Evolutionary conservation across 1,140 invertebrate species (phyloP).

Genomic region (Caenorhabditis briggsae): DNA sequence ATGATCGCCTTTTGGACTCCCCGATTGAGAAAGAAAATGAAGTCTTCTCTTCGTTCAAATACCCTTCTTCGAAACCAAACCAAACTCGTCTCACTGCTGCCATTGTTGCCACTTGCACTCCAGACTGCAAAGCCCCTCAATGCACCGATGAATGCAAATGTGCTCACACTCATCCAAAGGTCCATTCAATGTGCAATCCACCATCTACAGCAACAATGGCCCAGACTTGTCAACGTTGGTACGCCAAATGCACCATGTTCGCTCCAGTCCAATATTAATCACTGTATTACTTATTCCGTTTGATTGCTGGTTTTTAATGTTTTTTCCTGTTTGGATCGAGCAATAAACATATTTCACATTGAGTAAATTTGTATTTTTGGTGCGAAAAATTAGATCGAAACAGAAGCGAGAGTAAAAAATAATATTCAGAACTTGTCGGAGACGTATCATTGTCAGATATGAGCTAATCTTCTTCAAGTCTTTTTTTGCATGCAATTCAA

Average conservation of each 20-base stretch:
- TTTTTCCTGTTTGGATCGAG: no score
- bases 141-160: slow-evolving; percentile 66
- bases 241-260: slow-evolving; percentile 68
- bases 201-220: slow-evolving; percentile 62
- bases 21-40: slow-evolving; percentile 57
- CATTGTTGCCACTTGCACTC: slow-evolving; percentile 62
- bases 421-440: no score
- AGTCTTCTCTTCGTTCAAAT: slow-evolving; percentile 4
- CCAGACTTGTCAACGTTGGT: slow-evolving; percentile 64
- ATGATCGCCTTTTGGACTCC: slow-evolving; percentile 59
- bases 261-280: slow-evolving; percentile 60
- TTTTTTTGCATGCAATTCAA: no score
- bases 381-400: no score
- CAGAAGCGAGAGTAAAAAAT: no score
- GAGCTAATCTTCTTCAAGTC: no score
- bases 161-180: slow-evolving; percentile 66
- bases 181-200: slow-evolving; percentile 67
- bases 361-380: no score
- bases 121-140: slow-evolving; percentile 62
- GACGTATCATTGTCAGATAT: no score
- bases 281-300: no score
- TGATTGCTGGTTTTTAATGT: no score
- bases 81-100: slow-evolving; percentile 59
- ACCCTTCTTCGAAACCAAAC: background rate
- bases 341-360: no score